Evolutionary conservation across 2,888 invertebrate genomes (phyloP).

Genomic region (Barypeithes pellucidus): DNA sequence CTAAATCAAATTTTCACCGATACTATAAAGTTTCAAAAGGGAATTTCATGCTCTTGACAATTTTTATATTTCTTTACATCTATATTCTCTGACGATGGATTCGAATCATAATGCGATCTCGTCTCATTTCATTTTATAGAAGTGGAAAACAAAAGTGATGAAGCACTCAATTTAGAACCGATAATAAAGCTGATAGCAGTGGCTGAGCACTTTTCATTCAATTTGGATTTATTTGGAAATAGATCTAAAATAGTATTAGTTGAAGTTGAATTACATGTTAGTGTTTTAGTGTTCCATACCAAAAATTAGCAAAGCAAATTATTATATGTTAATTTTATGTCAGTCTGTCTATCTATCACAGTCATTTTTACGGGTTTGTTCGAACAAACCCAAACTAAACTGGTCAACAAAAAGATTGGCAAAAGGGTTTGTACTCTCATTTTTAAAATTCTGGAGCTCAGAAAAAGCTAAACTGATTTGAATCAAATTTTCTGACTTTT

Average conservation of each 20-base stretch:
- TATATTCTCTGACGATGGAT: slow-evolving; percentile 41
- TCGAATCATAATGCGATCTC: slow-evolving; percentile 43
- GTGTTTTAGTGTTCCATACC: too few species aligned
- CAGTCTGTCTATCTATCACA: too few species aligned
- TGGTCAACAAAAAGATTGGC: too few species aligned
- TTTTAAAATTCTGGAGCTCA: too few species aligned
- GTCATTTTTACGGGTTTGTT: too few species aligned
- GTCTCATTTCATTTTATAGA: slow-evolving; percentile 37
- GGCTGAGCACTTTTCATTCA: not conserved
- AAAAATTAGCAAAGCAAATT: too few species aligned
- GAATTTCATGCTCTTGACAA: slow-evolving; percentile 46
- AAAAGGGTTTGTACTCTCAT: too few species aligned
- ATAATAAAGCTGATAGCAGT: slow-evolving; percentile 24
- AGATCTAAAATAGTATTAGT: not conserved
- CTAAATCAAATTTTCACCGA: slow-evolving; percentile 51
- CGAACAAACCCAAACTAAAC: too few species aligned
- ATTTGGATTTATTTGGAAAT: not conserved
- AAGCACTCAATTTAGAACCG: slow-evolving; percentile 35
- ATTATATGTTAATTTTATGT: too few species aligned
- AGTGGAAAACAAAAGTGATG: slow-evolving; percentile 39
- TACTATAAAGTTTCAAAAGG: slow-evolving; percentile 46
- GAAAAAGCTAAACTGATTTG: too few species aligned
- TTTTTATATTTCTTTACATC: slow-evolving; percentile 43
- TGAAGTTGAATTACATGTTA: too few species aligned
- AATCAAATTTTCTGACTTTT: too few species aligned